Base-by-base conservation (phyloP, 1,140 invertebrate genomes). In the Drosophila pruinosa region DNA sequence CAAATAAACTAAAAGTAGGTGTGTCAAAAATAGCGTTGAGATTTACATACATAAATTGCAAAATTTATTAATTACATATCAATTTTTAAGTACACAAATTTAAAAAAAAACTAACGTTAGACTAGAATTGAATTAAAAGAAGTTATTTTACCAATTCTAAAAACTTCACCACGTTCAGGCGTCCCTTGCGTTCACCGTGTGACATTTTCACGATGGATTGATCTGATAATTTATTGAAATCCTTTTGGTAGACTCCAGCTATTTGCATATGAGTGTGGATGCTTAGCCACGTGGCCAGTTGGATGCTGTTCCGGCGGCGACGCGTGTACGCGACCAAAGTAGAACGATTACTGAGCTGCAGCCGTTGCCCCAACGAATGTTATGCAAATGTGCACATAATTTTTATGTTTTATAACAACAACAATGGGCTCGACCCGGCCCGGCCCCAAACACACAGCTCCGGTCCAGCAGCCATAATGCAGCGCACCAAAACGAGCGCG, bases 141-240 rank as follows among this genome's bases (percentile, higher is more conserved):
- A n/a, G n/a, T n/a, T n/a, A n/a, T n/a, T 56, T 90, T 90, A 90
- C 89, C 90, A 91, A 62, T 79, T 91, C 90, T 34, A 91, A 50
- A 72, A 91, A 91, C 71, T 91, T 91, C 15, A 91, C 75, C 45
- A 90, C 81, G 77, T 82, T 89, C 1, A 91, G 71, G 48, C 79
- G 90, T 57, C 72, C 80, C 58, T 88, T 90, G 4, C 78, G 80
- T 52, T 90, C 90, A 50, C 86, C 85, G 74, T 90, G 85, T 17
- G 90, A 88, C 90, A 91, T 91, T 75, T 78, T 89, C 0, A 15
- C 47, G 28, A 14, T n/a, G n/a, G 8, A 5, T 0, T 14, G 4
- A 21, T 14, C 3, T 1, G 12, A 39, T 43, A 14, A 15, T 41
- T 41, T 26, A 45, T 62, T 45, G 1, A 63, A 31, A 12, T 54